A percentile compares a stretch with the other conserved stretches of the same genome.
Conservation (phyloP, 2,113 vertebrate species). For the Climacteris rufus region DNA sequence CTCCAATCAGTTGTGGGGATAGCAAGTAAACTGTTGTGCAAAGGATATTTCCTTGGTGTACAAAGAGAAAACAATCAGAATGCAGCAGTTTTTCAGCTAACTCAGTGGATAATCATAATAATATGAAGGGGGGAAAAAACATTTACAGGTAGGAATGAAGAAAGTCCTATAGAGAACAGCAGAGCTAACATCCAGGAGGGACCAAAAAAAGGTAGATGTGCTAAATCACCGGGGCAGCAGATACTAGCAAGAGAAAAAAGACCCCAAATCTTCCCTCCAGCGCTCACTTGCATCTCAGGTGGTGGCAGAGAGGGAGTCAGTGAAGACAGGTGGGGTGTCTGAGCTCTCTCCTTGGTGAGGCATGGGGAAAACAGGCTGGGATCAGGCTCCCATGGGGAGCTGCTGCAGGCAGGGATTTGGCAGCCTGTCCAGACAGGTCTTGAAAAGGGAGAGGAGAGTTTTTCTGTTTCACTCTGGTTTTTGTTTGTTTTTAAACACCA, state of each 20-base stretch:
- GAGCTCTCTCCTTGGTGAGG: rapidly evolving
- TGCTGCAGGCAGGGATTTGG: background rate
- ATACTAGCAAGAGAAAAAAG: background rate
- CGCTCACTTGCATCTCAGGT: background rate
- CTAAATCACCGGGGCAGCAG: background rate
- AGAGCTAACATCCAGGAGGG: background rate
- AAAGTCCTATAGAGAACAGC: background rate
- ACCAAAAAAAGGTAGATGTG: background rate
- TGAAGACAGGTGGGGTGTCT: background rate
- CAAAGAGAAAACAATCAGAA: background rate
- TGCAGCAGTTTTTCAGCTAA: background rate
- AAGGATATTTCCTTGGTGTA: background rate
- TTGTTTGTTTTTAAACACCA: conserved; percentile 39
- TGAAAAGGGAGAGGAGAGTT: rapidly evolving
- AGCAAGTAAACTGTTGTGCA: background rate
- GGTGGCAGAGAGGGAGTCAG: background rate
- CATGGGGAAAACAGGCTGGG: background rate
- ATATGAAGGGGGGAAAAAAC: rapidly evolving
- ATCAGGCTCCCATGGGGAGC: background rate
- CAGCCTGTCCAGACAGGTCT: background rate
- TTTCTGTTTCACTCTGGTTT: background rate
- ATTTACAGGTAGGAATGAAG: background rate
- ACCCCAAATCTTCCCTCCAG: rapidly evolving
- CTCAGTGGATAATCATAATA: background rate
- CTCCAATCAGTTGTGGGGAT: background rate